A percentile compares a stretch with the other conserved stretches of the same genome.
Conservation (phyloP, 92 coral and sea anemone genomes). For the Plumapathes pennacea region DNA sequence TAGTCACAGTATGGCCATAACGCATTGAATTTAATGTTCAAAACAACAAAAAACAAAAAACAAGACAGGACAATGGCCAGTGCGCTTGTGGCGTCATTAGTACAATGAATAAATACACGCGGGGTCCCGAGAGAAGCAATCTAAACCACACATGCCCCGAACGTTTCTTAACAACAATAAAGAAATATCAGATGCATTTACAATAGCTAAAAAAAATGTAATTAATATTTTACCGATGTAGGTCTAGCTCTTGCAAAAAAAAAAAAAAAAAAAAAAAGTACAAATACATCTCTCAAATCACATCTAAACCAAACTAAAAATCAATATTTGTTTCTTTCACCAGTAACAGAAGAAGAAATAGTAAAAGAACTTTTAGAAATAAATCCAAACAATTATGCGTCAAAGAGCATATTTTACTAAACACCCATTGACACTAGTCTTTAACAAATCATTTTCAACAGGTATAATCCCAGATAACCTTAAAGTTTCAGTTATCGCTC, state of each 20-base stretch:
- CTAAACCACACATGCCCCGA: too few species aligned
- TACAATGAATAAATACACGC: too few species aligned
- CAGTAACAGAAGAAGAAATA: slow-evolving; percentile 7
- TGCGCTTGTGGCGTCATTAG: too few species aligned
- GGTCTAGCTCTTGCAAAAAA: slow-evolving; percentile 1
- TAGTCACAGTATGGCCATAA: too few species aligned
- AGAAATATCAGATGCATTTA: too few species aligned
- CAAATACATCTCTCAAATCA: background rate
- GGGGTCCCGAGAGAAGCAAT: too few species aligned
- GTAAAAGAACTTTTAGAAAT: background rate
- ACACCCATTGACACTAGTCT: slow-evolving; percentile 2
- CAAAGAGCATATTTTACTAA: background rate
- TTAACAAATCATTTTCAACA: slow-evolving; percentile 7
- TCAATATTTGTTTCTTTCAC: slow-evolving; percentile 5
- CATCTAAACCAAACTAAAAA: background rate
- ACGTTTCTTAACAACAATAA: too few species aligned
- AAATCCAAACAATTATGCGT: background rate
- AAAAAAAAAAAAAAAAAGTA: background rate
- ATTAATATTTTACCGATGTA: slow-evolving; percentile 1
- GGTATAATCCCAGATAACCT: slow-evolving; percentile 22
- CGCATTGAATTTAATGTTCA: too few species aligned
- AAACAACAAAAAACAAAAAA: too few species aligned
- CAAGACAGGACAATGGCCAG: too few species aligned
- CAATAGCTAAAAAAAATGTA: too few species aligned
- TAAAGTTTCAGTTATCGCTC: slow-evolving; percentile 1